Evolutionary conservation across 2,113 vertebrate species (phyloP).

Genomic region (Sporophila hypoxantha): DNA sequence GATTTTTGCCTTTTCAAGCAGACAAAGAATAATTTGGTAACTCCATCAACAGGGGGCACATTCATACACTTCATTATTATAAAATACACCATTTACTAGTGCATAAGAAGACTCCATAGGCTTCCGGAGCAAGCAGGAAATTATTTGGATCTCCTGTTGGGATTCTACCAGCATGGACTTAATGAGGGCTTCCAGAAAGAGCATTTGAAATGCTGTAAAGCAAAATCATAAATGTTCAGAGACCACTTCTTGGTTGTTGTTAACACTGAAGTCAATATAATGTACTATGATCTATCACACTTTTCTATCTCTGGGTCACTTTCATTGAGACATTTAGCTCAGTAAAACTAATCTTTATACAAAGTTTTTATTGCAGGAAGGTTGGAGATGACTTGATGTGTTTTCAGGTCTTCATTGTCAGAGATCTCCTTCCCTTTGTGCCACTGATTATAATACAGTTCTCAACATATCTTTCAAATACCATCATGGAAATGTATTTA

Average conservation of each 20-base stretch:
- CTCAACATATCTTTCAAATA: not conserved
- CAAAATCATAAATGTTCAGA: not conserved
- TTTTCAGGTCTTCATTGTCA: not conserved
- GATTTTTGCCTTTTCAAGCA: not conserved
- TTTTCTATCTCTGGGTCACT: not conserved
- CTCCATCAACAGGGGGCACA: not conserved
- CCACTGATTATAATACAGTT: not conserved
- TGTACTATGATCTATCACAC: not conserved
- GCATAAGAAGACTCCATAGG: not conserved
- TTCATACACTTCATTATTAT: not conserved
- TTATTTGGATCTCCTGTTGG: not conserved
- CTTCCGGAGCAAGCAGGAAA: not conserved
- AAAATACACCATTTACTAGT: not conserved
- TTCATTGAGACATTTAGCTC: not conserved
- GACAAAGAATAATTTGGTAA: not conserved
- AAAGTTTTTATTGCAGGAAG: not conserved
- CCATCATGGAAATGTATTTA: not conserved
- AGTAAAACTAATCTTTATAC: not conserved
- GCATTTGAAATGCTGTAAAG: not conserved
- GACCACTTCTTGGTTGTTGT: not conserved
- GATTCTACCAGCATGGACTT: not conserved
- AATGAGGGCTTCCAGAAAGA: not conserved
- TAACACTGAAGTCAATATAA: not conserved
- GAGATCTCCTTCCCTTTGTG: not conserved
- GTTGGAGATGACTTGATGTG: not conserved